These are phyloP conservation scores for Drosophila serrata DNA, from an alignment of 1,140 invertebrate genomes.

Conservation along the genomic window DNA sequence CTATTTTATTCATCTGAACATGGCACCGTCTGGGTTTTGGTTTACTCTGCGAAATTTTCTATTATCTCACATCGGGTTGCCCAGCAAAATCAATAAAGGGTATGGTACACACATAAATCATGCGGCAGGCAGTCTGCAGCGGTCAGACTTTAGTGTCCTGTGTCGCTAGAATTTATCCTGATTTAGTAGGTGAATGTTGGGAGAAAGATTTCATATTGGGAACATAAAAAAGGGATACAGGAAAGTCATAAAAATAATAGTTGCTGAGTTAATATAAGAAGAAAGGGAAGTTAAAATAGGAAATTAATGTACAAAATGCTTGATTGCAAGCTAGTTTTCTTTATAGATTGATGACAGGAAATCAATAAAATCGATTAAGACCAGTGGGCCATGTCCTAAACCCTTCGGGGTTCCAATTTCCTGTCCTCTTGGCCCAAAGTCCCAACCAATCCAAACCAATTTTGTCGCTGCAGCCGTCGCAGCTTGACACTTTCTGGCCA, in stretches of 20 bases:
- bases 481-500: constrained; percentile 73
- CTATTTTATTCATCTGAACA: constrained; percentile 23
- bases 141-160: constrained; percentile 17
- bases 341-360: not conserved
- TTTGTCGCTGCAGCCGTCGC: constrained; percentile 38
- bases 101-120: constrained; percentile 49
- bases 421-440: not conserved
- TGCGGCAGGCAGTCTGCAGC: constrained; percentile 14
- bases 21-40: constrained; percentile 12
- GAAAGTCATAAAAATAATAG: not conserved
- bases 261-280: not conserved
- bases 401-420: not conserved
- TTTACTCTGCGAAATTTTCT: constrained; percentile 48
- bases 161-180: constrained; percentile 6
- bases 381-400: not conserved
- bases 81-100: constrained; percentile 68
- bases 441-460: constrained; percentile 22
- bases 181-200: constrained; percentile 19
- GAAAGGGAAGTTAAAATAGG: not conserved
- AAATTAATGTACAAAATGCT: not conserved
- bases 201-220: not conserved
- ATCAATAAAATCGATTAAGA: constrained; percentile 5
- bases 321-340: too few relatives aligned
- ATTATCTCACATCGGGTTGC: constrained; percentile 50
- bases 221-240: not conserved